Base-by-base conservation (phyloP, 2,113 vertebrate genomes). In the Telmatochromis sp. region DNA sequence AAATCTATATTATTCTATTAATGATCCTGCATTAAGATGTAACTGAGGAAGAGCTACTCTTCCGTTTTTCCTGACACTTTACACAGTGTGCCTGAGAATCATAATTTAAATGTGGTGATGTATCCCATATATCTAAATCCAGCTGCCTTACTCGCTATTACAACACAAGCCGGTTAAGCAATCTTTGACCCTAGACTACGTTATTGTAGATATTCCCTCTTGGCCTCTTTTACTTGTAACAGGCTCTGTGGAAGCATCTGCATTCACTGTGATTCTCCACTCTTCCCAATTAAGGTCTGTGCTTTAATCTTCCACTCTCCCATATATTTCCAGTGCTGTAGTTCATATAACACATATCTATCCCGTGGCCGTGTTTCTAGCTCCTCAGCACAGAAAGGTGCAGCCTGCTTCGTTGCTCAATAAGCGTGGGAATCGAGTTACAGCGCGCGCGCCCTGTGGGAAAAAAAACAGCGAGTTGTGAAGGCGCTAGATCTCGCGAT, bases 391-490 rank as follows among this genome's bases (percentile, higher is more conserved):
- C 9, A 6, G 65, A 79, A 87, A 89, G 71, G 82, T 90, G 87
- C 54, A 68, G 81, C 65, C 86, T 88, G 57, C 55, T 58, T 85
- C 89, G 87, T 94, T 86, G 93, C 92, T 93, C 90, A 89, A 91
- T 58, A 86, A 91, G 84, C 94, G 92, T 95, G 95, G 95, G 94
- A 96, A 96, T 91, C 86, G 37, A 89, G 89, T 88, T 89, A 90
- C 92, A 86, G 81, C 58, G 81, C 6, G 33, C 19, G 21, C 37
- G 82, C 79, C 85, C 87, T 85, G 87, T 71, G 78, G 60, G 55
- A 23, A 75, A 57, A 84, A 90, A 90, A 90, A 78, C 37, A 58
- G 21, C 54, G 28, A 53, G 63, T 55, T 84, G 60, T 81, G 50
- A 88, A 82, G 26, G 15, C 21, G 21, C 3, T 5, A 23, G 2